These are phyloP conservation scores for Drosophila rellima DNA, from an alignment of 2,888 invertebrate species.

Conservation along the genomic window DNA sequence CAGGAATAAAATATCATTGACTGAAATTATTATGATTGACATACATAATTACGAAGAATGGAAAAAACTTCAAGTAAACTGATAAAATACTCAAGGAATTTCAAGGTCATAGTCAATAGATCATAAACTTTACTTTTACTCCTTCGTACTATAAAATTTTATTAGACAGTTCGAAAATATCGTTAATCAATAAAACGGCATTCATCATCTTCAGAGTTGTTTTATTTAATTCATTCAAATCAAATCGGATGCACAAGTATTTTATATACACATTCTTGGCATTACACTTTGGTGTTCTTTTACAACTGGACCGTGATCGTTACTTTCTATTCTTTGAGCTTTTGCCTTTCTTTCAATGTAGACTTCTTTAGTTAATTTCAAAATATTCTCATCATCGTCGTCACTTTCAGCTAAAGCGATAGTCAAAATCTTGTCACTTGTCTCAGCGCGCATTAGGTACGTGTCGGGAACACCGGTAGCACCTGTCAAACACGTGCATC, in stretches of 20 bases:
- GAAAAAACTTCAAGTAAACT: background rate
- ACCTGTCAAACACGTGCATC: too few species aligned
- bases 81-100: background rate
- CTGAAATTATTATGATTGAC: background rate
- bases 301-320: background rate
- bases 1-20: slow-evolving; percentile 5
- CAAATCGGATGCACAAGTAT: background rate
- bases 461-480: background rate
- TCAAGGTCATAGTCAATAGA: slow-evolving; percentile 7
- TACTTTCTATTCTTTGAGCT: background rate
- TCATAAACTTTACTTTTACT: background rate
- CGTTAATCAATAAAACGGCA: background rate
- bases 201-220: background rate
- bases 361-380: background rate
- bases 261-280: background rate
- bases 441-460: too few species aligned
- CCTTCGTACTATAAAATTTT: background rate
- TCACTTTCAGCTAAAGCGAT: background rate
- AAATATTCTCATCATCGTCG: background rate
- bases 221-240: background rate
- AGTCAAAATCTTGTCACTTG: too few species aligned
- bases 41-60: background rate
- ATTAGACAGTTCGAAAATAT: background rate
- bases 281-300: background rate
- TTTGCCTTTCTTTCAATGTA: background rate